Evolutionary conservation across 2,888 invertebrate genomes (phyloP).

Genomic region (Fabriciana adippe): DNA sequence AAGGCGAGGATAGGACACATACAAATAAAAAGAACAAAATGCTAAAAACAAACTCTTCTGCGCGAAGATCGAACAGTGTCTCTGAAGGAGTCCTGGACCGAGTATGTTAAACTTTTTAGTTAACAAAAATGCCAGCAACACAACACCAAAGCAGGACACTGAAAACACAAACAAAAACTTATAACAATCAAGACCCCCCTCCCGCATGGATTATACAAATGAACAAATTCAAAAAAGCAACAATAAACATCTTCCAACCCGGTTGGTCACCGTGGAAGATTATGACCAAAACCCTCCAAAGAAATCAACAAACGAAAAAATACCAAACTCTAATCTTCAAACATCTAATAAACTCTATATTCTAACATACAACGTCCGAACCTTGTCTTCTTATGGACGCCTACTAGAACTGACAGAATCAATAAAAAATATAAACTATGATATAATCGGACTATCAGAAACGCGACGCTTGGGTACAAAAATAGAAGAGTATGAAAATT

Average conservation of each 20-base stretch:
- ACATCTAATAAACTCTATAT: slow-evolving; percentile 5
- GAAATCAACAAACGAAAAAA: neutral
- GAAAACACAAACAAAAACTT: neutral
- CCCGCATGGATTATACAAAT: neutral
- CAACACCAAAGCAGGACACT: too few species aligned
- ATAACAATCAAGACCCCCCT: neutral
- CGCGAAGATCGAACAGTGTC: too few species aligned
- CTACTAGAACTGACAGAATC: neutral
- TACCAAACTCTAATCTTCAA: neutral
- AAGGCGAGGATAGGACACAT: neutral
- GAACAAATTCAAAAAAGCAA: neutral
- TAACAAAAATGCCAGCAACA: too few species aligned
- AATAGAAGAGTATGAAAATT: slow-evolving; percentile 27
- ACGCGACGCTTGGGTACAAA: slow-evolving; percentile 7
- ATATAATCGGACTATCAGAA: slow-evolving; percentile 20
- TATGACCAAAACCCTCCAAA: neutral
- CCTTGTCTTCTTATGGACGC: neutral
- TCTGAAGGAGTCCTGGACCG: too few species aligned
- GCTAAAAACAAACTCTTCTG: too few species aligned
- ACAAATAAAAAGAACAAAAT: too few species aligned
- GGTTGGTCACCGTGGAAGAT: neutral
- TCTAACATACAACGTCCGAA: slow-evolving; percentile 20
- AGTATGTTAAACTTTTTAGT: too few species aligned
- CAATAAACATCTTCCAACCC: neutral
- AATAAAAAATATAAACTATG: neutral